Base-by-base conservation (phyloP, 2,797 vertebrate genomes). In the Tolypeutes matacus region DNA sequence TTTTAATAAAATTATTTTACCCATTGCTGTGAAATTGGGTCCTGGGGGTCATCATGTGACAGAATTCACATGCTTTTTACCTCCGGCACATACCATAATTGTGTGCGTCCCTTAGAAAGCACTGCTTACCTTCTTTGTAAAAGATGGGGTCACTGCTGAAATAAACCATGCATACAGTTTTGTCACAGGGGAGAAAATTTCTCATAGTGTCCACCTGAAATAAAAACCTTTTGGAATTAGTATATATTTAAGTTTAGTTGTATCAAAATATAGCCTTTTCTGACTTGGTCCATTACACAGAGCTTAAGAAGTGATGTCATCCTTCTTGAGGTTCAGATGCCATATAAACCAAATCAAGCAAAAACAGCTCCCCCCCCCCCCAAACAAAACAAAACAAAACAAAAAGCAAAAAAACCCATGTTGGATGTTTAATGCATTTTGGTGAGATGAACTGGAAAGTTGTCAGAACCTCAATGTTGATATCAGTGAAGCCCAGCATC, bases 401-500 rank as follows among this genome's bases (percentile, higher is more conserved):
- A n/a, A n/a, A n/a, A n/a, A n/a, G n/a, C n/a, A n/a, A n/a, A n/a
- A n/a, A 60, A 86, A 80, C 58, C 12, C 4, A 4, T 67, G 20
- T 12, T 87, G 23, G 21, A 4, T 84, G 6, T 73, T 95, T 82
- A 58, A 81, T 80, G 11, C 20, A 49, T 27, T 73, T 73, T 60
- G 42, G 60, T 56, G 13, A 64, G 72, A 78, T 89, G 49, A 96
- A 58, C 13, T 81, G 20, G 75, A 34, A 92, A 39, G 62, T 49
- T 93, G 60, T 96, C 31, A 89, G 62, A 95, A 86, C 17, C 27
- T 56, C 81, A 84, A 34, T 69, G 29, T 62, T 92, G 46, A 64
- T 81, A 96, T 89, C 20, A 75, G 27, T 69, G 78, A 27, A 78
- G 27, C 8, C 8, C 9, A n/a, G 18, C 11, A 46, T 76, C 92